Conservation (phyloP, 2,797 vertebrate species). For the Antrozous pallidus region DNA sequence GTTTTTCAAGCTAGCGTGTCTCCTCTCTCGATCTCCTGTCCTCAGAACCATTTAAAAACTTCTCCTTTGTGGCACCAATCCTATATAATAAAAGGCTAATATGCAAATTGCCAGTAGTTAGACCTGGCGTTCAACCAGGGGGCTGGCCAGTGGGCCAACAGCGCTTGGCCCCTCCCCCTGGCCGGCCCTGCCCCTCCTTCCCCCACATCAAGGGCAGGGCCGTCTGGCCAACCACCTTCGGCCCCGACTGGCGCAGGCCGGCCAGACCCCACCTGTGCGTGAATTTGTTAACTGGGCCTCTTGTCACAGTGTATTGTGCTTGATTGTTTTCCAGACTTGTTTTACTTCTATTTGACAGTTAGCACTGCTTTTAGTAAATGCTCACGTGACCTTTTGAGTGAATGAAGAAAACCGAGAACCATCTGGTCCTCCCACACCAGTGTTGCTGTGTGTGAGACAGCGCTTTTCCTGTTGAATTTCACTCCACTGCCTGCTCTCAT, state of each 20-base stretch:
- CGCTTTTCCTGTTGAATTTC: not conserved
- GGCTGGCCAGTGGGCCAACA: too few relatives aligned
- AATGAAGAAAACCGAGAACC: not conserved
- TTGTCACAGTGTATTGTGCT: too few relatives aligned
- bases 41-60: not conserved
- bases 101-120: too few relatives aligned
- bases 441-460: not conserved
- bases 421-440: not conserved
- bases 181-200: too few relatives aligned
- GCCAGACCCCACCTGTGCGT: too few relatives aligned
- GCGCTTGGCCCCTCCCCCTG: too few relatives aligned
- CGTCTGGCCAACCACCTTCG: too few relatives aligned
- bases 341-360: not conserved
- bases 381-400: not conserved
- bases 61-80: not conserved
- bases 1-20: not conserved
- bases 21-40: not conserved
- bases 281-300: too few relatives aligned
- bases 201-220: too few relatives aligned
- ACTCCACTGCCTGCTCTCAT: not conserved
- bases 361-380: not conserved
- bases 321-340: not conserved
- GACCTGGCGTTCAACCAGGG: too few relatives aligned
- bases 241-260: too few relatives aligned
- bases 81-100: too few relatives aligned